Evolutionary conservation across 2,888 invertebrate genomes (phyloP), one percentile per base, ranked within the genome.

Genomic region (Lasioglossum vierecki): DNA sequence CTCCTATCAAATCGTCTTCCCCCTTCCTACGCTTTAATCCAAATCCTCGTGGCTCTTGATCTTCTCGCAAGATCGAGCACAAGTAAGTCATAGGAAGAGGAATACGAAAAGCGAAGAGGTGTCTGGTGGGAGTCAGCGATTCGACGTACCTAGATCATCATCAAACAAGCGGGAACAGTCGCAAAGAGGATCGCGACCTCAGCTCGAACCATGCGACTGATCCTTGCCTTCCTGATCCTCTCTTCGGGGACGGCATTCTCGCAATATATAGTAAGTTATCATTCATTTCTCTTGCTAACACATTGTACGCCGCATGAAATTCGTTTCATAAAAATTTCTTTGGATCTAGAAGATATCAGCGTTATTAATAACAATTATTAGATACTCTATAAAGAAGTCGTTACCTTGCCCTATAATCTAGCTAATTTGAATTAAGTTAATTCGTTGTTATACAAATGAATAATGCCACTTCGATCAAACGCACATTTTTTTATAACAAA

Each of bases 201-300:
- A 88, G 85, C 83, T 88, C 86, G 84, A 91, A 81, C 83, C 90
- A 94, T 94, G 93, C 84, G 89, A 87, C 85, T 83, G 77, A 83
- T 85, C 82, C 84, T 92, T 71, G 35, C 88, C 72, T 79, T 92
- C 77, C 49, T 92, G 79, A 73, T 92, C 80, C 86, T 91, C 63
- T 80, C 90, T 79, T 76, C 83, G 70, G 87, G 88, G 53, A 79
- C 86, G n/a, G 89, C 86, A 22, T 80, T 91, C 72, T 91, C 91
- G 46, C 78, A 53, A 60, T 88, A 88, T 86, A 82, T 89, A 66
- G 93, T 93, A 89, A 93, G 93, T 93, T 86, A 77, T 53, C 11
- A 15, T 60, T 15, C 13, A 60, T 60, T 60, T 60, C 13, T 60
- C 26, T 60, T 26, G 15, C 30, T 15, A 13, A 30, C 15, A 30